Percentiles rank a stretch among this genome's conserved stretches.
phyloP scores from a whole-genome alignment of 1,140 invertebrate species.

The Liolophura sinensis region DNA sequence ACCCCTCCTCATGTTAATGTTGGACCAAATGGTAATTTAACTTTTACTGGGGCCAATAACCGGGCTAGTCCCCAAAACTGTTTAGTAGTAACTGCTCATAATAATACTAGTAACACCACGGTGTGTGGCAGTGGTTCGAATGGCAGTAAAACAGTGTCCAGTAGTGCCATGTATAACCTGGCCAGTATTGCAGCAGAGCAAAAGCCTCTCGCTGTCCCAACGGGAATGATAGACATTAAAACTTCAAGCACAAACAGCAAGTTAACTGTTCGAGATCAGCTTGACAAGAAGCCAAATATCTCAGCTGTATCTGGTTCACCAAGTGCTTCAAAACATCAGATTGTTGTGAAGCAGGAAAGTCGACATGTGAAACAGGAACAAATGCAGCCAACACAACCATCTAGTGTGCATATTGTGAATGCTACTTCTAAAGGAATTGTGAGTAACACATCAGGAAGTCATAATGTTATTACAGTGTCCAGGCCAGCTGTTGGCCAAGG shows the following conservation, averaged over 20 bases:
- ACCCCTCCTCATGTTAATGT: too few relatives aligned
- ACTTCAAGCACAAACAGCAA: background rate
- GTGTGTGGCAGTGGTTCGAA: conserved; percentile 17
- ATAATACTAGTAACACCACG: background rate
- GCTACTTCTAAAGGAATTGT: background rate
- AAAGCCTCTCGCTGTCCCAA: conserved; percentile 42
- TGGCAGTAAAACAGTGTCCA: conserved; percentile 62
- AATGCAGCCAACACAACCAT: conserved; percentile 5
- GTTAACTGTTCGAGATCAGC: background rate
- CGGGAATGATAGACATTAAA: conserved; percentile 17
- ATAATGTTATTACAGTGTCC: conserved; percentile 40
- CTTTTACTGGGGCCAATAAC: background rate
- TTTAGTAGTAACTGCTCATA: background rate
- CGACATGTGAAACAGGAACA: conserved; percentile 17
- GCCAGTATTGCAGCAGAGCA: conserved; percentile 52
- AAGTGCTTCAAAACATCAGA: conserved; percentile 15
- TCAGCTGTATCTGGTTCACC: conserved; percentile 12
- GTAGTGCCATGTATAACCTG: conserved; percentile 53
- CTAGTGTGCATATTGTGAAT: conserved; percentile 6
- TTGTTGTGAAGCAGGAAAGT: conserved; percentile 20
- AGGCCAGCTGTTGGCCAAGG: conserved; percentile 30
- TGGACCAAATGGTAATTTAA: too few relatives aligned
- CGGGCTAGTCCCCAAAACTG: background rate
- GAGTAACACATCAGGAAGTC: conserved; percentile 17
- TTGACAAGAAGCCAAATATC: conserved; percentile 1